Percentiles rank a stretch among this genome's conserved stretches.
These are phyloP conservation scores for Coracias cyanogaster DNA, from an alignment of 2,797 vertebrate genomes.

Conservation along the genomic window DNA sequence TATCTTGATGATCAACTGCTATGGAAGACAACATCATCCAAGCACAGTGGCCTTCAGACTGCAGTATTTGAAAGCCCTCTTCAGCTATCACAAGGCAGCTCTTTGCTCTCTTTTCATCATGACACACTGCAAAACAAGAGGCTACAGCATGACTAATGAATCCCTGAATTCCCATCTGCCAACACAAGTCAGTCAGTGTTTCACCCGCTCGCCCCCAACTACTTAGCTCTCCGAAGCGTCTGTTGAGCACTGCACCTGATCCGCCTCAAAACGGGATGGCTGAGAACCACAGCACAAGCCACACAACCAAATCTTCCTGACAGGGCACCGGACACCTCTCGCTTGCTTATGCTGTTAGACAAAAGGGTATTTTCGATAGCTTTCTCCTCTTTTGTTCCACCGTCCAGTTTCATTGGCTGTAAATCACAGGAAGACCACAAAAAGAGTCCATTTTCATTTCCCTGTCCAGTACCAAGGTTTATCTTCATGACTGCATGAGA, in stretches of 20 bases:
- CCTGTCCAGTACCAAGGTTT: background rate
- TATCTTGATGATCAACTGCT: background rate
- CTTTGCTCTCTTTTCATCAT: background rate
- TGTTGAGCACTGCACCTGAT: background rate
- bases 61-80: background rate
- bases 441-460: background rate
- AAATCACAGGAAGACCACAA: background rate
- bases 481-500: background rate
- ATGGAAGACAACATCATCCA: background rate
- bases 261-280: background rate
- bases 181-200: slow-evolving; percentile 41
- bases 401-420: background rate
- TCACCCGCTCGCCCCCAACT: background rate
- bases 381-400: background rate
- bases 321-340: background rate
- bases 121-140: slow-evolving; percentile 43
- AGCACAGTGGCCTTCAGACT: background rate
- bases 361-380: background rate
- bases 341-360: background rate
- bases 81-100: background rate
- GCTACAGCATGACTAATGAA: slow-evolving; percentile 57
- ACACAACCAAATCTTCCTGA: background rate
- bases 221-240: fast-evolving
- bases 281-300: background rate
- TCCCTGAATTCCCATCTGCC: slow-evolving; percentile 44